A percentile compares a stretch with the other conserved stretches of the same genome.
Evolutionary conservation across 2,888 invertebrate species (phyloP).

Genomic region (Pollenia labialis): DNA sequence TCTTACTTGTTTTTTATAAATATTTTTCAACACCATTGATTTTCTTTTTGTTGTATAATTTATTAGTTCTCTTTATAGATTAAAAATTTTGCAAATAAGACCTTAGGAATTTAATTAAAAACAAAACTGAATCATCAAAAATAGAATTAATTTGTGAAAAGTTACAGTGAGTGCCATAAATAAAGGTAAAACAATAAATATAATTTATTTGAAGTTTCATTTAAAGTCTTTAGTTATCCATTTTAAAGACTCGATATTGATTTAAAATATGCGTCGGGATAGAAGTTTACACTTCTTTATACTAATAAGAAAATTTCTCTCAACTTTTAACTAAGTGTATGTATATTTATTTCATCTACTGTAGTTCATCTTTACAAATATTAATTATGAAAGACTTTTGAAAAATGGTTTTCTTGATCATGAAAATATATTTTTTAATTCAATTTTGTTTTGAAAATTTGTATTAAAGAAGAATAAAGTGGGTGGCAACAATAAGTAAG

Average conservation of each 20-base stretch:
- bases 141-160: too few species aligned
- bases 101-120: not conserved
- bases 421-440: conserved; percentile 55
- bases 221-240: too few species aligned
- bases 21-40: not conserved
- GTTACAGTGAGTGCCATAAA: not conserved
- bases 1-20: not conserved
- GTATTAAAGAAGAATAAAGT: conserved; percentile 34
- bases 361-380: conserved; percentile 17
- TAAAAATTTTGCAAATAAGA: not conserved
- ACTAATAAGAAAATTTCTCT: too few species aligned
- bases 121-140: conserved; percentile 10
- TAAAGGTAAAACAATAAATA: not conserved
- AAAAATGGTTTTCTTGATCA: conserved; percentile 49
- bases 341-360: conserved; percentile 9
- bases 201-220: not conserved
- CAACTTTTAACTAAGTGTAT: not conserved
- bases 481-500: conserved; percentile 47
- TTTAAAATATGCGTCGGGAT: too few species aligned
- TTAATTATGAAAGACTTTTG: conserved; percentile 40
- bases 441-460: conserved; percentile 34
- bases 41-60: not conserved
- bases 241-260: too few species aligned
- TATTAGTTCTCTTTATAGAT: not conserved
- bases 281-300: too few species aligned